Evolutionary conservation across 2,888 invertebrate species (phyloP).

Genomic region (Hofmannophila pseudospretella): DNA sequence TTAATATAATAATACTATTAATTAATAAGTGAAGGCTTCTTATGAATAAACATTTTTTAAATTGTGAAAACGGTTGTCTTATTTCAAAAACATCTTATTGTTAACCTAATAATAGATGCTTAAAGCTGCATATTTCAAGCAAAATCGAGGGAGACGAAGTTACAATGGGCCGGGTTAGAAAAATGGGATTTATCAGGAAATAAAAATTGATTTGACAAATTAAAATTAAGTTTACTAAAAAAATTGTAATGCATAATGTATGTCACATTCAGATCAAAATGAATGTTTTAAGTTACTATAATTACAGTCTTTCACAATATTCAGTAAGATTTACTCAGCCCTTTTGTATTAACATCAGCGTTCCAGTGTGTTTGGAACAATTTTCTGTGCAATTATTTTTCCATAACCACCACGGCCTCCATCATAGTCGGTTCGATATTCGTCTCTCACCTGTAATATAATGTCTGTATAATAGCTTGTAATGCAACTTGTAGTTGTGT

Average conservation of each 20-base stretch:
- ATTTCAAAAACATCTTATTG: too few species aligned
- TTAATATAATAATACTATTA: background rate
- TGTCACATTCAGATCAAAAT: conserved; percentile 27
- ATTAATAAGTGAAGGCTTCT: background rate
- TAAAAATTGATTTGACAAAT: background rate
- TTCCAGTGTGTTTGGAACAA: conserved; percentile 79
- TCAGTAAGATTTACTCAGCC: conserved; percentile 21
- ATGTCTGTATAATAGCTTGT: background rate
- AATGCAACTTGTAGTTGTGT: too few species aligned
- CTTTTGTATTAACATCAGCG: conserved; percentile 40
- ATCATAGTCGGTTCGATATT: conserved; percentile 98
- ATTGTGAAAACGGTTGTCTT: too few species aligned
- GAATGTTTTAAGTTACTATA: conserved; percentile 23
- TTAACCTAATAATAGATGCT: too few species aligned
- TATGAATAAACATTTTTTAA: background rate
- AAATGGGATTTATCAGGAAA: too few species aligned
- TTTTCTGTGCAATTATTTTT: conserved; percentile 93
- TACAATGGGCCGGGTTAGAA: too few species aligned
- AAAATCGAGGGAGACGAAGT: too few species aligned
- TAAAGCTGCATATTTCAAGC: too few species aligned
- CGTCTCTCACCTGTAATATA: conserved; percentile 90
- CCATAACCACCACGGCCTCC: conserved; percentile 98
- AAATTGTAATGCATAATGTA: conserved; percentile 9
- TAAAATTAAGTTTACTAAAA: conserved; percentile 2
- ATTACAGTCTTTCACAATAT: conserved; percentile 43